phyloP scores from a whole-genome alignment of 2,888 invertebrate genomes.

The Ametastegia equiseti region DNA sequence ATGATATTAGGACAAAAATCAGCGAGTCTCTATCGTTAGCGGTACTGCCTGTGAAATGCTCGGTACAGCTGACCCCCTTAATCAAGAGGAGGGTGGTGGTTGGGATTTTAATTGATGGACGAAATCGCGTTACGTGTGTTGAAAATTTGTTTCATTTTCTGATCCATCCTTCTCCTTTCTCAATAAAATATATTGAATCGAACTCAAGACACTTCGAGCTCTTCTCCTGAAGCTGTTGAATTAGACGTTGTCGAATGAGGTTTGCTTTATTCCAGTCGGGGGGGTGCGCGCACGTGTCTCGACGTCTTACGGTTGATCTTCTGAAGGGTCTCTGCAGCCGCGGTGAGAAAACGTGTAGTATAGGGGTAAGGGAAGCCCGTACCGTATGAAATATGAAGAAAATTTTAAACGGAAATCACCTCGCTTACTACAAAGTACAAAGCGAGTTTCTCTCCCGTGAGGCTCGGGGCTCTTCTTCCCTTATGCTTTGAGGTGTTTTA shows the following conservation, averaged over 20 bases:
- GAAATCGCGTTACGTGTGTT: no score
- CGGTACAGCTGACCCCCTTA: no score
- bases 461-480: not conserved
- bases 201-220: not conserved
- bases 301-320: not conserved
- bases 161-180: not conserved
- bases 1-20: no score
- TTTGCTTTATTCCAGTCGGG: conserved; percentile 11
- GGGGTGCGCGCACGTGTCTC: no score
- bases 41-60: no score
- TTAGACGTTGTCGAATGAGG: conserved; percentile 4
- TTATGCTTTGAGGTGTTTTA: conserved; percentile 50
- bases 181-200: not conserved
- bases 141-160: no score
- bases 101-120: no score
- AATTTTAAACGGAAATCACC: conserved; percentile 70
- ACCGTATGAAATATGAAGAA: conserved; percentile 51
- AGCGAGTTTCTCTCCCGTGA: conserved; percentile 49
- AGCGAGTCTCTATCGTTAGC: no score
- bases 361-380: not conserved
- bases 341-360: not conserved
- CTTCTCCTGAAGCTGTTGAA: not conserved
- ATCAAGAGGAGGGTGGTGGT: no score
- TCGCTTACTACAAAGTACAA: conserved; percentile 61
- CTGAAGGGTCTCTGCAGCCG: not conserved